Evolutionary conservation across 2,888 invertebrate species (phyloP).

Genomic region (Psococerastis gibbosa): DNA sequence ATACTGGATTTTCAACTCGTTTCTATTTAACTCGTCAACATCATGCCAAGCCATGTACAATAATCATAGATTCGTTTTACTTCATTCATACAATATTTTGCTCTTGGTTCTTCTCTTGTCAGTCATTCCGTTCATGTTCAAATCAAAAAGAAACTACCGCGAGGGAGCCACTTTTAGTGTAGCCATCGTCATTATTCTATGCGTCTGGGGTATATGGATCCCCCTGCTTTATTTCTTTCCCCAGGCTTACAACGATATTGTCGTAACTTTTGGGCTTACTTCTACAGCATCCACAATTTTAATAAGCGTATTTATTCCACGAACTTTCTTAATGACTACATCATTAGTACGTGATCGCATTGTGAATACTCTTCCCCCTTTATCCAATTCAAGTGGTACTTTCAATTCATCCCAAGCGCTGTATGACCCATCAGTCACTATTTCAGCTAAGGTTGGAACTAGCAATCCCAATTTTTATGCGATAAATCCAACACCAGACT

Average conservation of each 20-base stretch:
- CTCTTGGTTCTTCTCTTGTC: conserved; percentile 35
- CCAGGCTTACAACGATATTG: conserved; percentile 27
- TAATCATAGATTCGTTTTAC: conserved; percentile 29
- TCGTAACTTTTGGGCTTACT: conserved; percentile 38
- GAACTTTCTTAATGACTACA: conserved; percentile 46
- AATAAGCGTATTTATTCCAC: conserved; percentile 43
- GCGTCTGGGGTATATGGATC: conserved; percentile 42
- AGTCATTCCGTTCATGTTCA: conserved; percentile 38
- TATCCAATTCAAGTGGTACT: conserved; percentile 14
- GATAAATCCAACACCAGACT: conserved; percentile 8
- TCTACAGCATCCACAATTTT: conserved; percentile 41
- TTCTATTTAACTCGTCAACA: conserved; percentile 29
- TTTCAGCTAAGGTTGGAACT: not conserved
- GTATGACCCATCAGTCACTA: conserved; percentile 20
- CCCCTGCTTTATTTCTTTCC: conserved; percentile 31
- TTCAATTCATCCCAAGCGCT: conserved; percentile 21
- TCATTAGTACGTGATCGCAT: conserved; percentile 38
- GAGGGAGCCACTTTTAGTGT: conserved; percentile 33
- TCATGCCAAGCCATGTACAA: conserved; percentile 31
- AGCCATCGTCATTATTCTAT: conserved; percentile 32
- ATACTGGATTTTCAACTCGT: conserved; percentile 25
- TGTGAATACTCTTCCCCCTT: conserved; percentile 22
- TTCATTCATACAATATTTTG: conserved; percentile 40
- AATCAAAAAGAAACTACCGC: conserved; percentile 44
- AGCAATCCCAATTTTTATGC: conserved; percentile 2